Percentiles rank a stretch among this genome's conserved stretches.
These are phyloP conservation scores for Pseudochirops corinnae DNA, from an alignment of 2,797 vertebrate species.

Conservation along the genomic window DNA sequence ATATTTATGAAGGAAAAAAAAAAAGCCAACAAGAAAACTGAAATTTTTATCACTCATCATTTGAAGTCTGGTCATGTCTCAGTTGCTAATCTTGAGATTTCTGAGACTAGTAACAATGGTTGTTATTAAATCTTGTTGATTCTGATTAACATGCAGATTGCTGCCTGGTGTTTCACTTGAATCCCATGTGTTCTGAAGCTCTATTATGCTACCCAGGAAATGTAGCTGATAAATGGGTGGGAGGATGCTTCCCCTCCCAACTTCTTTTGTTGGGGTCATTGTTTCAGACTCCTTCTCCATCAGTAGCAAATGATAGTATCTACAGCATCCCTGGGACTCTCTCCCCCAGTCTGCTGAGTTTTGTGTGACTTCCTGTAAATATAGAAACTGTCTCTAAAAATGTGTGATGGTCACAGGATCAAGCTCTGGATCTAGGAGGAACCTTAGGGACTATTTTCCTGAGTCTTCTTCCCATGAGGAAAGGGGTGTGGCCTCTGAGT, in stretches of 20 bases:
- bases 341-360: neutral
- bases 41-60: neutral
- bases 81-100: slow-evolving; percentile 41
- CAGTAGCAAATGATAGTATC: neutral
- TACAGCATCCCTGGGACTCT: neutral
- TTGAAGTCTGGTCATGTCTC: slow-evolving; percentile 12
- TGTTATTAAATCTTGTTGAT: slow-evolving; percentile 38
- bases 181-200: neutral
- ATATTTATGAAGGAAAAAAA: slow-evolving; percentile 17
- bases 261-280: neutral
- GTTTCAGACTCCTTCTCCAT: neutral
- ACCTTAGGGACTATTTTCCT: no score
- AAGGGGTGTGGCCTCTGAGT: neutral
- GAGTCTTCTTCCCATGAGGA: neutral
- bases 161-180: slow-evolving; percentile 36
- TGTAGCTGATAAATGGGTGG: neutral
- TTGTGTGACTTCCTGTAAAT: neutral
- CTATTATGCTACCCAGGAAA: neutral
- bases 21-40: slow-evolving; percentile 44
- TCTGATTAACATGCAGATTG: slow-evolving; percentile 42
- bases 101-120: neutral
- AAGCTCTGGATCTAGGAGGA: neutral
- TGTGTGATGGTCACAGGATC: neutral
- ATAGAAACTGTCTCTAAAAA: neutral
- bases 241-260: neutral